Evolutionary conservation across 2,888 invertebrate species (phyloP).

Genomic region (Icerya purchasi): DNA sequence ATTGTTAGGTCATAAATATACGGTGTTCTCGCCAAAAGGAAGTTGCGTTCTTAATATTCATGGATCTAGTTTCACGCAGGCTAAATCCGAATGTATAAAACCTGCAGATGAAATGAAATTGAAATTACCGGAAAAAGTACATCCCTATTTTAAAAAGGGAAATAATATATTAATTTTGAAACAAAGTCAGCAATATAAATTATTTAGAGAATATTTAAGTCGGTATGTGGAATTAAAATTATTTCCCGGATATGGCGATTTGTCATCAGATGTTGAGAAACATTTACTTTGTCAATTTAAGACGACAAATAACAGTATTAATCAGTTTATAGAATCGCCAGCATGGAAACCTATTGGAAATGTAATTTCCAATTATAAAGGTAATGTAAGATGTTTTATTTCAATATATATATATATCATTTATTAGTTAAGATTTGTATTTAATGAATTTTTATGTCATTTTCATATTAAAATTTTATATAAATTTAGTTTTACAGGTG

Average conservation of each 20-base stretch:
- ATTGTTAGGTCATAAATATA: neutral
- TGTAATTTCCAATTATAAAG: neutral
- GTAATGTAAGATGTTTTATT: too few species aligned
- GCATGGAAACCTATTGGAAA: neutral
- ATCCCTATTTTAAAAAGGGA: neutral
- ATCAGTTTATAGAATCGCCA: neutral
- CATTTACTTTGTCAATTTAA: neutral
- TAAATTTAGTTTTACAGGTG: too few species aligned
- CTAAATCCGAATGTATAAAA: too few species aligned
- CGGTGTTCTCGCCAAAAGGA: neutral
- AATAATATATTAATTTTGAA: neutral
- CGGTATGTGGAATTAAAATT: neutral
- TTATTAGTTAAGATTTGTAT: too few species aligned
- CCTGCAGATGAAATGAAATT: too few species aligned
- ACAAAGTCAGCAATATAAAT: neutral
- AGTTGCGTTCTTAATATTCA: neutral
- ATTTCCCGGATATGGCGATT: neutral
- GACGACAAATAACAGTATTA: neutral
- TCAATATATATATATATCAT: too few species aligned
- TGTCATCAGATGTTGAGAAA: neutral
- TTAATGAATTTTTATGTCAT: too few species aligned
- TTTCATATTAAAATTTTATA: too few species aligned
- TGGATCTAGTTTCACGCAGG: too few species aligned
- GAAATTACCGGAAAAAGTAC: neutral
- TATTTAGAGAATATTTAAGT: neutral